These are phyloP conservation scores for Xanthorhoe spadicearia DNA, from an alignment of 2,888 invertebrate species.

Conservation along the genomic window DNA sequence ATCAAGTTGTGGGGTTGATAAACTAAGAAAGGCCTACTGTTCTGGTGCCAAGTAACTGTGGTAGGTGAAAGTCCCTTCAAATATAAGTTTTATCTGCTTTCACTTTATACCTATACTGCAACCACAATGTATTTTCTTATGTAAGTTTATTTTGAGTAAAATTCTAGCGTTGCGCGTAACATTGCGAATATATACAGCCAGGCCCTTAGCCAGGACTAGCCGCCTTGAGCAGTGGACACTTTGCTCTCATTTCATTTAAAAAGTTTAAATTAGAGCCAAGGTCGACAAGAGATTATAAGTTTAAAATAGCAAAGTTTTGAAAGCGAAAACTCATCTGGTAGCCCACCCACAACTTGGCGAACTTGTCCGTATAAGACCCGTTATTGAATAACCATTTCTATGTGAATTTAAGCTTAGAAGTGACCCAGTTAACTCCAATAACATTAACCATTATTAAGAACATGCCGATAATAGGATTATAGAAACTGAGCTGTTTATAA, in stretches of 20 bases:
- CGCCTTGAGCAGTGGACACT: conserved; percentile 72
- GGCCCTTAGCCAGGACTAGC: conserved; percentile 67
- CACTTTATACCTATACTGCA: too few relatives aligned
- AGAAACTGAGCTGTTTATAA: conserved; percentile 58
- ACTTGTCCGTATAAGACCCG: background rate
- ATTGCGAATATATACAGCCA: background rate
- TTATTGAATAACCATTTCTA: background rate
- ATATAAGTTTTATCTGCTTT: too few relatives aligned
- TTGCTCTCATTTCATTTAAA: conserved; percentile 65
- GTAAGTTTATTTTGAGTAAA: too few relatives aligned
- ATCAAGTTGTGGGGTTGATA: background rate
- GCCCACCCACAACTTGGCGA: background rate
- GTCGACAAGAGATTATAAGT: conserved; percentile 16
- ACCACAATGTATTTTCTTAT: too few relatives aligned
- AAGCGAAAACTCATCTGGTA: conserved; percentile 13
- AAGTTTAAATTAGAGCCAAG: conserved; percentile 72
- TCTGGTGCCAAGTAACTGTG: too few relatives aligned
- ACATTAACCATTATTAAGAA: conserved; percentile 55
- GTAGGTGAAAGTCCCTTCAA: too few relatives aligned
- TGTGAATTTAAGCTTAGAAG: conserved; percentile 30
- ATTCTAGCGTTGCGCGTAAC: too few relatives aligned
- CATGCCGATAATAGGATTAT: conserved; percentile 59
- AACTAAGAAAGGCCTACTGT: background rate
- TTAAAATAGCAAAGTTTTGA: background rate
- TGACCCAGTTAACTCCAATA: conserved; percentile 49